phyloP scores from a whole-genome alignment of 2,113 vertebrate genomes.

The Cinclus cinclus region DNA sequence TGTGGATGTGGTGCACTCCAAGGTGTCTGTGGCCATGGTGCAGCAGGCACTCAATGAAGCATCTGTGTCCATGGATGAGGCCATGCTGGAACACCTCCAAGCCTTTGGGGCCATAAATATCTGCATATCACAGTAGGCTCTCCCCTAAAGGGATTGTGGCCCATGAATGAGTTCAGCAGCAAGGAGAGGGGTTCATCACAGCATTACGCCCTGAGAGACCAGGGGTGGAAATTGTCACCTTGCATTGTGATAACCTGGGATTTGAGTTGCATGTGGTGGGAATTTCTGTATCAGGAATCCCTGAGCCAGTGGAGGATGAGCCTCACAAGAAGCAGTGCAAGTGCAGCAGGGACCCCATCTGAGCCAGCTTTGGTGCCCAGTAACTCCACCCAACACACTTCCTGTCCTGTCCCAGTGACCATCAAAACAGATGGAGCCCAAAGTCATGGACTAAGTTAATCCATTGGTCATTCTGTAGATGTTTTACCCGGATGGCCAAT shows the following conservation, averaged over 20 bases:
- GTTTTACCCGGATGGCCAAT: neutral
- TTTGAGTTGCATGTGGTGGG: neutral
- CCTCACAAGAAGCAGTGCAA: neutral
- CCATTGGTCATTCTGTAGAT: neutral
- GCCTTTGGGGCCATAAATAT: neutral
- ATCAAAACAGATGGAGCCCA: neutral
- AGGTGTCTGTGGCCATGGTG: neutral
- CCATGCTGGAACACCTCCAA: neutral
- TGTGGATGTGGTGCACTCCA: no score
- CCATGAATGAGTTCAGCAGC: neutral
- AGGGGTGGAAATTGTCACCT: neutral
- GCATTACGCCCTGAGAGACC: rapidly evolving
- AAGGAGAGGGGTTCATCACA: neutral
- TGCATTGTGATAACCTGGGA: neutral
- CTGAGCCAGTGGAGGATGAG: neutral
- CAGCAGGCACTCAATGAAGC: neutral
- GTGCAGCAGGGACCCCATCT: neutral
- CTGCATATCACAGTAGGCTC: neutral
- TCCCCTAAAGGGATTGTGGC: neutral
- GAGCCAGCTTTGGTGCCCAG: neutral
- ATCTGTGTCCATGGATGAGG: neutral
- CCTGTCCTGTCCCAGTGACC: neutral
- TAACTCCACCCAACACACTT: neutral
- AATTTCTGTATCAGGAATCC: neutral
- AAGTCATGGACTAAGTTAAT: neutral